Percentiles rank a stretch among this genome's conserved stretches.
Evolutionary conservation across 2,113 vertebrate species (phyloP).

Genomic region (Craseonycteris thonglongyai): DNA sequence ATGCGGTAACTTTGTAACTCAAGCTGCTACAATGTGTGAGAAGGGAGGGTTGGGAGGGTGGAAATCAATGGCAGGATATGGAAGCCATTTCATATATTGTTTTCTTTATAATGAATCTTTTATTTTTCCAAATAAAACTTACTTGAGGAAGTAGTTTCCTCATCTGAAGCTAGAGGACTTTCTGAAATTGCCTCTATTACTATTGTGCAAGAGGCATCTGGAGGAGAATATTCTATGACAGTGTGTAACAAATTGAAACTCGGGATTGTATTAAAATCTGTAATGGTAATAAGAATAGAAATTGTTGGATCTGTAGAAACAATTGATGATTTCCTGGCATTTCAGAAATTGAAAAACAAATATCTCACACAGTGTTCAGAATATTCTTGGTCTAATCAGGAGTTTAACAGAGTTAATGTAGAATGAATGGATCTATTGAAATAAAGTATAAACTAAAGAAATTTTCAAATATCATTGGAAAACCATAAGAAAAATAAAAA

Average conservation of each 20-base stretch:
- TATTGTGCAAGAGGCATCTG: neutral
- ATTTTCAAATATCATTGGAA: neutral
- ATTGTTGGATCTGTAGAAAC: neutral
- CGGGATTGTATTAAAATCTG: neutral
- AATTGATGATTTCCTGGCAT: neutral
- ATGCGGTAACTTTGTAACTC: neutral
- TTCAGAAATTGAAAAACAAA: neutral
- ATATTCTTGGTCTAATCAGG: neutral
- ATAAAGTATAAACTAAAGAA: neutral
- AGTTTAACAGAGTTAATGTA: neutral
- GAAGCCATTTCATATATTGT: neutral
- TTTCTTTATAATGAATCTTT: neutral
- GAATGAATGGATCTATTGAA: neutral
- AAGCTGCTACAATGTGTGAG: neutral
- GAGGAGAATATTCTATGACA: neutral
- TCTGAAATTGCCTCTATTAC: neutral
- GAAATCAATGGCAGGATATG: neutral
- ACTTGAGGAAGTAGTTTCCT: neutral
- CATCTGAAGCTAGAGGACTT: neutral
- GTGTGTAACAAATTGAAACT: neutral
- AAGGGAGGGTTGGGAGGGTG: rapidly evolving
- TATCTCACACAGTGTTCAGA: neutral
- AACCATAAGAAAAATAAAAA: neutral
- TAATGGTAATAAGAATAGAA: neutral
- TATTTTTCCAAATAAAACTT: neutral